Evolutionary conservation across 1,140 invertebrate species (phyloP).

Genomic region (Meloidogyne exigua): DNA sequence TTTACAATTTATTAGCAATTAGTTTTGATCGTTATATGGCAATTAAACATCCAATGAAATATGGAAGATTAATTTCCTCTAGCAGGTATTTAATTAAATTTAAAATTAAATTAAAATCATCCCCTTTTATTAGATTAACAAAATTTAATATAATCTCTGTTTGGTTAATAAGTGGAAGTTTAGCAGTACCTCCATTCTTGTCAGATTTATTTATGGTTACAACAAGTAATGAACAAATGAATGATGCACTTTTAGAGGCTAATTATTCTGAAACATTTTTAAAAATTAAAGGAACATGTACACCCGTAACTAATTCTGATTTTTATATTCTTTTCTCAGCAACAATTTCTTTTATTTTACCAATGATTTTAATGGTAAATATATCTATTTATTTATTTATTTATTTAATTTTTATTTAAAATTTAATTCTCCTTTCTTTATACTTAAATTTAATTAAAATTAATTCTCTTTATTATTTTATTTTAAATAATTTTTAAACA

Average conservation of each 20-base stretch:
- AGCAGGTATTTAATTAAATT: constrained; percentile 36
- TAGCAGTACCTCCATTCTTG: constrained; percentile 51
- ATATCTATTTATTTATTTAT: no score
- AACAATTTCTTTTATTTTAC: constrained; percentile 56
- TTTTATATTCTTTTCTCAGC: constrained; percentile 62
- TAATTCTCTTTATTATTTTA: neutral
- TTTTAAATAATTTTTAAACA: no score
- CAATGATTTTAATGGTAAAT: constrained; percentile 56
- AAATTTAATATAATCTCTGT: constrained; percentile 56
- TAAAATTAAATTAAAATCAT: neutral
- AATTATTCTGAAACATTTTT: constrained; percentile 27
- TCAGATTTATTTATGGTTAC: constrained; percentile 48
- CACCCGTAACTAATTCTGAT: constrained; percentile 49
- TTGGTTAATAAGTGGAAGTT: constrained; percentile 52
- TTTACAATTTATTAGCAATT: constrained; percentile 66
- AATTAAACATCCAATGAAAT: constrained; percentile 65
- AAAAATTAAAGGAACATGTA: constrained; percentile 34
- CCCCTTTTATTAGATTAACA: constrained; percentile 47
- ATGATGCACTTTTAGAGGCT: constrained; percentile 8
- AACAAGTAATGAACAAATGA: constrained; percentile 7
- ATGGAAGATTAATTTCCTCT: constrained; percentile 57
- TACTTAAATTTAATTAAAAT: no score
- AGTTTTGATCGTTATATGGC: constrained; percentile 66
- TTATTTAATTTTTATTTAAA: no score
- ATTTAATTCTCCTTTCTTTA: no score